Evolutionary conservation across 2,797 vertebrate species (phyloP).

Genomic region (Morelia viridis): DNA sequence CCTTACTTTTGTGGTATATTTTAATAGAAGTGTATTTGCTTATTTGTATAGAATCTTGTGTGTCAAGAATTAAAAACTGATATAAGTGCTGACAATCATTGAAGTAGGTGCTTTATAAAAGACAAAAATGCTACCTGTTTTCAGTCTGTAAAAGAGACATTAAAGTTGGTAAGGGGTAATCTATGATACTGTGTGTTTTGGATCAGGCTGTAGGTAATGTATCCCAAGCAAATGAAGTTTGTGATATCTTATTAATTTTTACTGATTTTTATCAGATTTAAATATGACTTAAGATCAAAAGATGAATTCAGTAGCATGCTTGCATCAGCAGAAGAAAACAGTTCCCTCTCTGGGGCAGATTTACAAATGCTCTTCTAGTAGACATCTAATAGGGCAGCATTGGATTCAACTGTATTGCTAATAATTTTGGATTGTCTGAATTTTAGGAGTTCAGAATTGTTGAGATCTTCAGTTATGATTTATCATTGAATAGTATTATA

Average conservation of each 20-base stretch:
- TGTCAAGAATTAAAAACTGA: conserved; percentile 21
- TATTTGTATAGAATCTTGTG: conserved; percentile 25
- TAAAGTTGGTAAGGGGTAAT: background rate
- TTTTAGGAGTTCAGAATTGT: background rate
- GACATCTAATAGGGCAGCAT: background rate
- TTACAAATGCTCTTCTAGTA: background rate
- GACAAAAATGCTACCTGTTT: conserved; percentile 39
- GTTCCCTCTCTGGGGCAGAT: background rate
- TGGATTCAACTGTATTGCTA: background rate
- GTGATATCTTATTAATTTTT: background rate
- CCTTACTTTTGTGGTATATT: background rate
- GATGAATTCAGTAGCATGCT: background rate
- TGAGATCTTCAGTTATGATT: background rate
- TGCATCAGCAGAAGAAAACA: background rate
- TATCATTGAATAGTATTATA: background rate
- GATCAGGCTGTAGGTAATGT: background rate
- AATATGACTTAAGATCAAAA: background rate
- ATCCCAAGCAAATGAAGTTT: conserved; percentile 7
- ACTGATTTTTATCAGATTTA: conserved; percentile 22
- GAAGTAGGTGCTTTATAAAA: background rate
- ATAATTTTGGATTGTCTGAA: background rate
- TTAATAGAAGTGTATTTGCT: background rate
- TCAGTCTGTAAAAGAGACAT: background rate
- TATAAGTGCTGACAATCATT: conserved; percentile 24
- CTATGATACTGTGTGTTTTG: background rate